A percentile compares a stretch with the other conserved stretches of the same genome.
phyloP scores from a whole-genome alignment of 2,113 vertebrate species.

The Sciurus niger region DNA sequence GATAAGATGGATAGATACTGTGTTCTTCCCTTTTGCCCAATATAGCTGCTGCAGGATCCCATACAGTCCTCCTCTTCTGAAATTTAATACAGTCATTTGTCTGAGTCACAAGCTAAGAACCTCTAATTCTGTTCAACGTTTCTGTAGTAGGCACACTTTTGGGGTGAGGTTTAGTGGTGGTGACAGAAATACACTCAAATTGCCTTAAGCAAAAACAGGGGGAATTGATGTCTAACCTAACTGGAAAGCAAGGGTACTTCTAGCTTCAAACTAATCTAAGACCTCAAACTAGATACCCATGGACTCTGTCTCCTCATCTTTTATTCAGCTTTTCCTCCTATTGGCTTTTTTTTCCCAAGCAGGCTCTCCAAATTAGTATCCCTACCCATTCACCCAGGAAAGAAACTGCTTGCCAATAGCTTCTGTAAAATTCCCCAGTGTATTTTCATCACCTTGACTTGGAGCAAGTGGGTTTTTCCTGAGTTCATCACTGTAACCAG shows the following conservation, averaged over 20 bases:
- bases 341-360: not conserved
- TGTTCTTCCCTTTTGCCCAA: not conserved
- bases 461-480: not conserved
- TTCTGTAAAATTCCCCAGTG: not conserved
- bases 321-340: not conserved
- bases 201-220: not conserved
- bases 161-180: too few species aligned
- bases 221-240: not conserved
- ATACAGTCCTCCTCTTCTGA: not conserved
- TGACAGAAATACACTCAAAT: conserved; percentile 17
- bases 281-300: not conserved
- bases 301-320: not conserved
- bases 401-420: not conserved
- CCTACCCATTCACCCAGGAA: not conserved
- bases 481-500: not conserved
- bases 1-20: not conserved
- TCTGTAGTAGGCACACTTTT: not conserved
- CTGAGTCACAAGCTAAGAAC: conserved; percentile 2
- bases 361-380: not conserved
- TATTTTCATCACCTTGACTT: not conserved
- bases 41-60: not conserved
- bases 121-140: not conserved
- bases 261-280: not conserved
- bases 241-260: conserved; percentile 22
- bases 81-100: not conserved